Base-by-base conservation (phyloP, 92 coral and sea anemone genomes). In the Phenganax subtilis region DNA sequence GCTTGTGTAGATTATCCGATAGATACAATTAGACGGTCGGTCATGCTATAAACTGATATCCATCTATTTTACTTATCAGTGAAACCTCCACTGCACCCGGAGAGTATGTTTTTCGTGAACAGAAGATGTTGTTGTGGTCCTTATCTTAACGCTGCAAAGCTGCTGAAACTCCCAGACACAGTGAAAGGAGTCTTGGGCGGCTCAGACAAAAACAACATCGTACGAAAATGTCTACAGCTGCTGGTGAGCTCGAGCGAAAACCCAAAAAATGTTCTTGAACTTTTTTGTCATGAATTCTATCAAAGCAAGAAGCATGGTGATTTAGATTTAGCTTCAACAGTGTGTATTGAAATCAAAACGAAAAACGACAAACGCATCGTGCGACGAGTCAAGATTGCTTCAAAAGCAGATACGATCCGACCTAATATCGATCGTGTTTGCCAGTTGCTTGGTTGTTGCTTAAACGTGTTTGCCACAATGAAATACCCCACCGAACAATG, bases 221-320 rank as follows among this genome's bases (percentile, higher is more conserved):
- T 92, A 93, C 88, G 99, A 12, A 88, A 92, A 58, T 96, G 99
- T 75, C 91, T 96, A 86, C 99, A 96, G 87, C 90, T 87, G 75
- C 84, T 96, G 70, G 96, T 96, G 57, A 88, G 97, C 8, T 85
- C 93, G 54, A 92, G 93, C 15, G 84, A 90, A 54, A 96, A 92
- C 80, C 99, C 99, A 12, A 96, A 92, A 81, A 97, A 92, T 74
- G 97, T 96, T 25, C 89, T 96, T 25, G 99, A 96, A 73, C 86
- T 96, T 75, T 92, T 96, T 72, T 88, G 96, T 75, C 97, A 94
- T 53, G 99, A 96, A 85, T 96, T 96, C 81, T 96, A 96, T 82
- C 99, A 96, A 89, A 96, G 90, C 81, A 96, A 96, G 86, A 96
- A 92, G 87, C 92, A 96, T 87, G 88, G 86, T 80, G 99, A 96